Conservation (phyloP, 2,113 vertebrate genomes). For the Urocitellus parryii region DNA sequence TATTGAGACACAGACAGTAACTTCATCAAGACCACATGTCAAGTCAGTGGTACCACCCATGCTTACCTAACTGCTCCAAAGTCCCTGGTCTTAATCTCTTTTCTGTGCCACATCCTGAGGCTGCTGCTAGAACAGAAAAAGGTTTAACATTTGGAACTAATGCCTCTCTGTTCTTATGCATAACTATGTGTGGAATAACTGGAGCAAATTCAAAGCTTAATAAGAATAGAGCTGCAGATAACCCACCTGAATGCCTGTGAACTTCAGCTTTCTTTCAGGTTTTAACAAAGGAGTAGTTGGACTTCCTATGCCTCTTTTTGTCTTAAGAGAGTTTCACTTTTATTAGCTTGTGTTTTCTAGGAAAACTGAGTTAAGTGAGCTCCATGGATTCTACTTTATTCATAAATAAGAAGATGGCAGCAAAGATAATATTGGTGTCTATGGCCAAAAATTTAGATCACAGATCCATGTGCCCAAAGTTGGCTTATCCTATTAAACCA, state of each 20-base stretch:
- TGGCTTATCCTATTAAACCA: neutral
- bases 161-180: neutral
- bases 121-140: neutral
- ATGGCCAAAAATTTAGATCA: neutral
- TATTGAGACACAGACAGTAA: neutral
- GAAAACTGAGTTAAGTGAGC: neutral
- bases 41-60: neutral
- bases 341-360: neutral
- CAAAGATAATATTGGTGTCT: constrained; percentile 31
- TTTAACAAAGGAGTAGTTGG: neutral
- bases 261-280: neutral
- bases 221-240: neutral
- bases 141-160: neutral
- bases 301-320: neutral
- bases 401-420: constrained; percentile 30
- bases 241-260: neutral
- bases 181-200: neutral
- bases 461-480: neutral
- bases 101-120: neutral
- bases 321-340: neutral
- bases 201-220: neutral
- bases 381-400: neutral
- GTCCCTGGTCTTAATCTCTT: neutral
- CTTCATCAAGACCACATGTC: neutral
- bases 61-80: neutral